phyloP scores from a whole-genome alignment of 2,888 invertebrate species.

The Prenolepis imparis region DNA sequence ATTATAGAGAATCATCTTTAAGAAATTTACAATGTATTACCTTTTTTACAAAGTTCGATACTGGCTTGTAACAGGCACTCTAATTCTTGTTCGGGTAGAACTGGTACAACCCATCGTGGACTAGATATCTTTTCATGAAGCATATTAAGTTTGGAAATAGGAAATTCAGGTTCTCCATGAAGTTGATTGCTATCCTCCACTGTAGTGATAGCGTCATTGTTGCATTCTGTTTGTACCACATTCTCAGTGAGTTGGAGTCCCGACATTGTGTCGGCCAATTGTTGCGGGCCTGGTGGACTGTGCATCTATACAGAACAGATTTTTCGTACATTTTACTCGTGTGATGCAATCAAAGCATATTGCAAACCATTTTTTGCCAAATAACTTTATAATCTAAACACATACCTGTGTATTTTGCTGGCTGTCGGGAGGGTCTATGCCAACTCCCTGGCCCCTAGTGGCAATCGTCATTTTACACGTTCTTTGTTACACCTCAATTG shows the following conservation, averaged over 20 bases:
- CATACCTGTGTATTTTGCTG: slow-evolving; percentile 85
- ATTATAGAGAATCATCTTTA: slow-evolving; percentile 15
- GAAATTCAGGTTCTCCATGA: slow-evolving; percentile 91
- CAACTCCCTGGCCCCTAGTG: slow-evolving; percentile 89
- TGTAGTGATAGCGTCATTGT: slow-evolving; percentile 79
- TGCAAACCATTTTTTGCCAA: background rate
- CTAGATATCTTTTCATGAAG: slow-evolving; percentile 98
- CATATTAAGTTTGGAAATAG: slow-evolving; percentile 94
- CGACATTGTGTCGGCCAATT: slow-evolving; percentile 83
- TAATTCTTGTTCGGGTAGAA: slow-evolving; percentile 97
- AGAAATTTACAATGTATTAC: slow-evolving; percentile 85
- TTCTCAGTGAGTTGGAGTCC: slow-evolving; percentile 84
- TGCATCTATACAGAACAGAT: slow-evolving; percentile 77
- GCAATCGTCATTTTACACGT: slow-evolving; percentile 88
- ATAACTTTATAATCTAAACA: background rate
- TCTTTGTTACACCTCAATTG: slow-evolving; percentile 78
- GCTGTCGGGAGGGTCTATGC: slow-evolving; percentile 88
- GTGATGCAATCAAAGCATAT: background rate
- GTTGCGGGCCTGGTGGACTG: slow-evolving; percentile 84
- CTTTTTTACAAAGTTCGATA: slow-evolving; percentile 94
- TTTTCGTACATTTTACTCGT: background rate
- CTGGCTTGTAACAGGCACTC: slow-evolving; percentile 96
- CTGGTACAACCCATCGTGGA: slow-evolving; percentile 98
- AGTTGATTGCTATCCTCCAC: slow-evolving; percentile 84
- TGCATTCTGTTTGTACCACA: slow-evolving; percentile 81